Conservation (phyloP, 2,113 vertebrate species). For the Hymenochirus boettgeri region DNA sequence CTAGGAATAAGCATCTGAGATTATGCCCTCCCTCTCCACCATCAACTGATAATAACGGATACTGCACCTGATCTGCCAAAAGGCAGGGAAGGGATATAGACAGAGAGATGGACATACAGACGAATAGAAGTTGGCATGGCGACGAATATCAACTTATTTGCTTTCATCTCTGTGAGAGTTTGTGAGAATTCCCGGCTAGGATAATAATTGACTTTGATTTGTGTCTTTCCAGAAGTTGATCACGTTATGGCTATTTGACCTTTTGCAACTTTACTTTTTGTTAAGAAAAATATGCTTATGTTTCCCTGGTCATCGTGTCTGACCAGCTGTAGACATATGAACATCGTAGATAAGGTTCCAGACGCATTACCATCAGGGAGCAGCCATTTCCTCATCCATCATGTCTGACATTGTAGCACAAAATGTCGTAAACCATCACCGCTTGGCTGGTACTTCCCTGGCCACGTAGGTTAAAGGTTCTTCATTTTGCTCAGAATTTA, state of each 20-base stretch:
- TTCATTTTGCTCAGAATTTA: constrained; percentile 7
- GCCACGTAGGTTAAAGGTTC: not conserved
- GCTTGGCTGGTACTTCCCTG: not conserved
- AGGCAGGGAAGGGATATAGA: too few relatives aligned
- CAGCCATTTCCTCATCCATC: constrained; percentile 30
- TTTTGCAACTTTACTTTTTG: constrained; percentile 27
- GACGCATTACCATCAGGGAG: constrained; percentile 28
- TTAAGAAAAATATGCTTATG: constrained; percentile 39
- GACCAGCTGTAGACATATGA: constrained; percentile 34
- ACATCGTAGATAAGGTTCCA: constrained; percentile 34
- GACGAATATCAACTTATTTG: constrained; percentile 3
- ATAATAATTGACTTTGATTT: constrained; percentile 37
- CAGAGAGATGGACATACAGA: too few relatives aligned
- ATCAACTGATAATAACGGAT: too few relatives aligned
- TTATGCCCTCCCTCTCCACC: too few relatives aligned
- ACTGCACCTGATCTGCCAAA: too few relatives aligned
- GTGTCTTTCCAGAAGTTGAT: constrained; percentile 26
- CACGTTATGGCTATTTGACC: constrained; percentile 38
- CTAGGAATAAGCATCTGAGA: too few relatives aligned
- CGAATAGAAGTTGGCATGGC: too few relatives aligned
- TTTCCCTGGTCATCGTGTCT: constrained; percentile 23
- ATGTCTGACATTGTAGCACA: constrained; percentile 16
- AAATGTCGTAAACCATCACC: not conserved
- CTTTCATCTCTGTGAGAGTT: constrained; percentile 17
- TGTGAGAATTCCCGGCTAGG: constrained; percentile 15